Conservation (phyloP, 2,113 vertebrate species). For the Syrrhaptes paradoxus region DNA sequence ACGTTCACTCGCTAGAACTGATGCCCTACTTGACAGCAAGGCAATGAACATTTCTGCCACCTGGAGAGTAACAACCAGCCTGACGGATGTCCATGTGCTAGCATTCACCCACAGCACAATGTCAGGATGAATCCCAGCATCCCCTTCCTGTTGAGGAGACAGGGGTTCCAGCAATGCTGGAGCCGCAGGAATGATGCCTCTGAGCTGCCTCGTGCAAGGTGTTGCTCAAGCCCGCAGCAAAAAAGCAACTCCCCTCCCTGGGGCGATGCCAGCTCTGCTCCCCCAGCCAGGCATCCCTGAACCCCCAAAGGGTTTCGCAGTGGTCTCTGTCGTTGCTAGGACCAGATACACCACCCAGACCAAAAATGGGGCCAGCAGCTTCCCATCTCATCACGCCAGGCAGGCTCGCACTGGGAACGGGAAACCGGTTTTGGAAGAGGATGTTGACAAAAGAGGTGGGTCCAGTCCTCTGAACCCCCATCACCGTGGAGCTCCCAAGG, state of each 20-base stretch:
- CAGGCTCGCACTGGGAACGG: accelerated
- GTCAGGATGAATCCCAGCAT: neutral
- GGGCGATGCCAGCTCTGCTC: neutral
- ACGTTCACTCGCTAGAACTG: accelerated
- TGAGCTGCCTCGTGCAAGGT: accelerated
- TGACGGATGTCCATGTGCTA: neutral
- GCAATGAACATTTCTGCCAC: neutral
- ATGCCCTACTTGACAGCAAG: neutral
- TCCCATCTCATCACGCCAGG: accelerated
- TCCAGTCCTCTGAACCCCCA: neutral
- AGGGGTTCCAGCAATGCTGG: neutral
- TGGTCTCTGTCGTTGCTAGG: neutral
- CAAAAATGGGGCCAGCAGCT: neutral
- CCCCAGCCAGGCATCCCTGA: neutral
- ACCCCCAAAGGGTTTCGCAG: accelerated
- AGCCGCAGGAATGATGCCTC: neutral
- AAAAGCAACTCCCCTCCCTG: neutral
- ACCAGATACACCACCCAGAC: neutral
- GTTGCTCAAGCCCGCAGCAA: neutral
- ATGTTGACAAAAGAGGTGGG: neutral
- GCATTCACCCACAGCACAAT: neutral
- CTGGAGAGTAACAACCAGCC: neutral
- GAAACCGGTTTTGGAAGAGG: neutral
- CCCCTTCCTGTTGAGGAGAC: neutral
- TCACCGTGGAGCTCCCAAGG: accelerated